A percentile compares a stretch with the other conserved stretches of the same genome.
Conservation (phyloP, 64 coral and sea anemone species). For the Dendrophyllia cribrosa region DNA sequence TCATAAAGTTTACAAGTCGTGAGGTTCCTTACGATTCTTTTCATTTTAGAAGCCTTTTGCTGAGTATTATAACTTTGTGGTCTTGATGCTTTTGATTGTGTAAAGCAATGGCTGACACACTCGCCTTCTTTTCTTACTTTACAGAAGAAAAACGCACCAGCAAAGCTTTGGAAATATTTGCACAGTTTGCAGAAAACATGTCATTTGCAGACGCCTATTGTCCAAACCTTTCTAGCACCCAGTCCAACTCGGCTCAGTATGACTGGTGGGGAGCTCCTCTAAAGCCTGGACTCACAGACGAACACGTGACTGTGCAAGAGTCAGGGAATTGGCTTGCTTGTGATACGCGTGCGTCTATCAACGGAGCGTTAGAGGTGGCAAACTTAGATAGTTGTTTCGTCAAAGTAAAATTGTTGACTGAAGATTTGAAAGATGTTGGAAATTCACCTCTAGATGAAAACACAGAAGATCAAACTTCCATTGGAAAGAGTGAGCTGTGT, state of each 20-base stretch:
- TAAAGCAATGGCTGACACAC: too few species aligned
- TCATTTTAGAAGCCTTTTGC: too few species aligned
- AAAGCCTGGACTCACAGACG: slow-evolving; percentile 50
- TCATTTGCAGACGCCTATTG: slow-evolving; percentile 49
- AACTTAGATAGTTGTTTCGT: slow-evolving; percentile 33
- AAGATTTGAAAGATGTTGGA: slow-evolving; percentile 1
- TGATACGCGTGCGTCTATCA: slow-evolving; percentile 26
- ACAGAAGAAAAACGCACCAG: background rate
- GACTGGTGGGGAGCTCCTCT: slow-evolving; percentile 45
- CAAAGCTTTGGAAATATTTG: slow-evolving; percentile 67
- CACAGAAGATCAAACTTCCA: background rate
- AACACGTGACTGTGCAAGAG: slow-evolving; percentile 4
- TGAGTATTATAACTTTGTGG: too few species aligned
- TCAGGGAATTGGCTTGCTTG: slow-evolving; percentile 36
- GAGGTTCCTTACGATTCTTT: too few species aligned
- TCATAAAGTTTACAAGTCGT: too few species aligned
- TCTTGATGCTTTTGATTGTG: too few species aligned
- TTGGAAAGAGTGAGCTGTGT: background rate
- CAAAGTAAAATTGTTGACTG: background rate
- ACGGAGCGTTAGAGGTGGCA: slow-evolving; percentile 54
- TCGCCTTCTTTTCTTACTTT: background rate
- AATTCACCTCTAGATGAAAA: background rate
- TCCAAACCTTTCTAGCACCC: background rate
- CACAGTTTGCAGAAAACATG: slow-evolving; percentile 44
- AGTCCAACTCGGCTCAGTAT: slow-evolving; percentile 10